phyloP scores from a whole-genome alignment of 2,888 invertebrate species.

The Ptycholaimellus sp. region DNA sequence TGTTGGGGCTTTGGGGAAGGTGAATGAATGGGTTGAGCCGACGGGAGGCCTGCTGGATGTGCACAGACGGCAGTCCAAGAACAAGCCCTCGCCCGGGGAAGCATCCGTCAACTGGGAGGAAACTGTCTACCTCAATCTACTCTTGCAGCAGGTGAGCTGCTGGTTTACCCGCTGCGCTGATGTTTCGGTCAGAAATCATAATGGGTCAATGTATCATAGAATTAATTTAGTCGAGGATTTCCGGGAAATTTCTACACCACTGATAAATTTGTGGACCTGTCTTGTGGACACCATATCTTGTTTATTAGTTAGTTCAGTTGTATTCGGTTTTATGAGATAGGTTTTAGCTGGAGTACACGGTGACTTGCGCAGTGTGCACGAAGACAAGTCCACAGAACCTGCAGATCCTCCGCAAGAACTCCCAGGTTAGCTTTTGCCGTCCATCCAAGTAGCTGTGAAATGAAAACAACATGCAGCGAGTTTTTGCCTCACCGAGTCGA shows the following conservation, averaged over 20 bases:
- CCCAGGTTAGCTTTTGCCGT: conserved; percentile 46
- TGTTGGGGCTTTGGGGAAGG: too few species aligned
- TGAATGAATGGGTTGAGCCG: too few species aligned
- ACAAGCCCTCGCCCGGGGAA: conserved; percentile 68
- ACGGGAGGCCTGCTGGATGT: conserved; percentile 75
- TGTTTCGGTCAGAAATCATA: too few species aligned
- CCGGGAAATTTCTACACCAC: too few species aligned
- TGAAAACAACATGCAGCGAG: conserved; percentile 35
- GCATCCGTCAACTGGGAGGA: conserved; percentile 96
- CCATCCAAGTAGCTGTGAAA: conserved; percentile 1
- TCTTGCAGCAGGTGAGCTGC: conserved; percentile 85
- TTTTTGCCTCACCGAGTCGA: conserved; percentile 81
- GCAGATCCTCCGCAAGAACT: conserved; percentile 71
- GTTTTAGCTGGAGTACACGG: conserved; percentile 62
- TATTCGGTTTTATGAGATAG: not conserved
- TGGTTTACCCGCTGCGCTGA: too few species aligned
- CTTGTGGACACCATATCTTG: too few species aligned
- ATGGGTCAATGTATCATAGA: not conserved
- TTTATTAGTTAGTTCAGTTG: too few species aligned
- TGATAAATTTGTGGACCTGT: too few species aligned
- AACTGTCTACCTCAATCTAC: conserved; percentile 82
- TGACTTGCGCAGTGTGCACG: conserved; percentile 89
- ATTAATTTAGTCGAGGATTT: too few species aligned
- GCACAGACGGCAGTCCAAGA: conserved; percentile 82
- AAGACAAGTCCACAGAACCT: conserved; percentile 87